Conservation (phyloP, 2,888 invertebrate species). For the Parnassius orleans region DNA sequence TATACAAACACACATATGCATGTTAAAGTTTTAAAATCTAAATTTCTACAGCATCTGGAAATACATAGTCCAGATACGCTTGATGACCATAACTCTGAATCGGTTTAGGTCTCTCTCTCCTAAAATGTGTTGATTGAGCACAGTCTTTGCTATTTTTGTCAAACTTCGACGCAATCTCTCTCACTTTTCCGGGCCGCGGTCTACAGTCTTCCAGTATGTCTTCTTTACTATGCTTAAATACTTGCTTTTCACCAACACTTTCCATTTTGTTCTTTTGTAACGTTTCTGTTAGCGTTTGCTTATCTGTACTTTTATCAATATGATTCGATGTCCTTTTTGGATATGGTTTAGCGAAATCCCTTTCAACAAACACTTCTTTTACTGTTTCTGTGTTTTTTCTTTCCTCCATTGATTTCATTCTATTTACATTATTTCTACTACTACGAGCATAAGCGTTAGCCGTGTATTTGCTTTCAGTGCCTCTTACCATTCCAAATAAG, state of each 20-base stretch:
- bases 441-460: slow-evolving; percentile 36
- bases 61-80: slow-evolving; percentile 82
- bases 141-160: slow-evolving; percentile 56
- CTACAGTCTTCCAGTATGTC: slow-evolving; percentile 44
- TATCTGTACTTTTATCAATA: slow-evolving; percentile 41
- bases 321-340: slow-evolving; percentile 49
- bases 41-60: slow-evolving; percentile 78
- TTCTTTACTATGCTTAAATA: slow-evolving; percentile 19
- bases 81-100: slow-evolving; percentile 80
- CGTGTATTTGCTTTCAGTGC: slow-evolving; percentile 36
- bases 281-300: slow-evolving; percentile 31
- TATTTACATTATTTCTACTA: slow-evolving; percentile 48
- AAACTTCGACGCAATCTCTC: slow-evolving; percentile 70
- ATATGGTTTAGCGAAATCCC: slow-evolving; percentile 38
- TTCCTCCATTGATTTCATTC: slow-evolving; percentile 48
- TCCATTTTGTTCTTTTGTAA: slow-evolving; percentile 42
- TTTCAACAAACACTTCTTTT: slow-evolving; percentile 34
- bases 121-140: slow-evolving; percentile 46
- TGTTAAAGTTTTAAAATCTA: slow-evolving; percentile 34
- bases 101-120: slow-evolving; percentile 78
- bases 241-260: slow-evolving; percentile 44
- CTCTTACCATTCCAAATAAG: slow-evolving; percentile 54
- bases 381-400: slow-evolving; percentile 42
- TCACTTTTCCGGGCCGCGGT: slow-evolving; percentile 69
- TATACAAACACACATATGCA: slow-evolving; percentile 20